These are phyloP conservation scores for Sebastes nivosus DNA, from an alignment of 2,797 vertebrate species.

Conservation along the genomic window DNA sequence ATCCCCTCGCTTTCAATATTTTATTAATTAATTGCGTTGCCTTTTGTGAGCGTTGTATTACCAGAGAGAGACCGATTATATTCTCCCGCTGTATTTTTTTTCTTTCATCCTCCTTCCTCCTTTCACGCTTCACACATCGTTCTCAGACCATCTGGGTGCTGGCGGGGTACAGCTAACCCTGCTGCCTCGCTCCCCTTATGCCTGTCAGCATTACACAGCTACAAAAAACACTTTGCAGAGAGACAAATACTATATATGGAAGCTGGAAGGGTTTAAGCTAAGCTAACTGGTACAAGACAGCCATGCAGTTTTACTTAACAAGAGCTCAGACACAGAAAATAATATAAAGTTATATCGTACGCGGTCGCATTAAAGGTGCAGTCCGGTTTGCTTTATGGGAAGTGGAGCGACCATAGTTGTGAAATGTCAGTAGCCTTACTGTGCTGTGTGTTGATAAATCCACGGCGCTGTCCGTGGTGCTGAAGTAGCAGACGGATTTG, in stretches of 20 bases:
- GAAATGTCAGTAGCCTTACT: no score
- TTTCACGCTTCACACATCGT: conserved; percentile 48
- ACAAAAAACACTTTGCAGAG: neutral
- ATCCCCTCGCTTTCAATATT: neutral
- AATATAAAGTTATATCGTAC: neutral
- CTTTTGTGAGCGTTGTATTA: neutral
- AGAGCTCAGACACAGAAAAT: neutral
- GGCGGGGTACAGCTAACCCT: conserved; percentile 31
- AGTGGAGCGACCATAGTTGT: neutral
- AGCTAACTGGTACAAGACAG: neutral
- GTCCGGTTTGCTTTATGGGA: neutral
- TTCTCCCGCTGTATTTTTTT: neutral
- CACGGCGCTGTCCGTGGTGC: no score
- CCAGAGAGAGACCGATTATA: neutral
- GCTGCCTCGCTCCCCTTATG: conserved; percentile 43
- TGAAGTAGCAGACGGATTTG: no score
- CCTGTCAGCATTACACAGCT: conserved; percentile 20
- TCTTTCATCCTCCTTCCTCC: conserved; percentile 21
- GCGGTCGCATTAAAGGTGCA: accelerated
- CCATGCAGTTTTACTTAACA: neutral
- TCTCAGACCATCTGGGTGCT: conserved; percentile 66
- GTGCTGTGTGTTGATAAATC: no score
- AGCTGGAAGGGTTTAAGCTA: neutral
- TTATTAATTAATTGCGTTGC: neutral
- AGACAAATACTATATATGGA: neutral